Evolutionary conservation across 2,888 invertebrate genomes (phyloP).

Genomic region (Andrena trimmerana): DNA sequence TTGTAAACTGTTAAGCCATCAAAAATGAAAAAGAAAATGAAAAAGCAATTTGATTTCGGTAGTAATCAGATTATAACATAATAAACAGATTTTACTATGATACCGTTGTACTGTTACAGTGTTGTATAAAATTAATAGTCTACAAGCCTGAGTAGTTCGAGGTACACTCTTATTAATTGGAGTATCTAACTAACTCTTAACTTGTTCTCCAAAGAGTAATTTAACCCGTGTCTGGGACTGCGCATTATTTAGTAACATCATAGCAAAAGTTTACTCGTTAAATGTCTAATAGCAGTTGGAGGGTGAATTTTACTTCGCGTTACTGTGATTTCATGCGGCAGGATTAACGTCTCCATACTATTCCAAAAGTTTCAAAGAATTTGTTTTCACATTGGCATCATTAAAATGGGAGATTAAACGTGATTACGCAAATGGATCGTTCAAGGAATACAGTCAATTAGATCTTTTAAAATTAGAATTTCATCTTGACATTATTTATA

Average conservation of each 20-base stretch:
- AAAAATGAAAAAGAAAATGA: background rate
- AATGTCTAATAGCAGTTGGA: background rate
- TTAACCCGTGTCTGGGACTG: slow-evolving; percentile 15
- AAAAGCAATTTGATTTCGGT: background rate
- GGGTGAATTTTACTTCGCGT: slow-evolving; percentile 12
- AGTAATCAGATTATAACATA: background rate
- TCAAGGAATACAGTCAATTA: background rate
- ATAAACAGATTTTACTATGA: background rate
- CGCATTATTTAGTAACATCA: slow-evolving; percentile 21
- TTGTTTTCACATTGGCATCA: background rate
- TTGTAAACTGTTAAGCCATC: background rate
- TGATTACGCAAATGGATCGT: background rate
- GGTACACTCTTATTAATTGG: background rate
- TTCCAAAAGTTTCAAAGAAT: background rate
- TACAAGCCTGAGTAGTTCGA: too few relatives aligned
- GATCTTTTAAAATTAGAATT: background rate
- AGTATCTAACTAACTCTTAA: background rate
- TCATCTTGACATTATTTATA: too few relatives aligned
- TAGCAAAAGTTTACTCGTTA: slow-evolving; percentile 16
- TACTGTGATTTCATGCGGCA: background rate
- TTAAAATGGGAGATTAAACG: background rate
- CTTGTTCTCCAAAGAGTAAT: slow-evolving; percentile 15
- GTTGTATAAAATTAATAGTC: too few relatives aligned
- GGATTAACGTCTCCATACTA: background rate
- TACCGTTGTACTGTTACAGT: background rate